Evolutionary conservation across 2,113 vertebrate species (phyloP).

Genomic region (Apteryx mantelli): DNA sequence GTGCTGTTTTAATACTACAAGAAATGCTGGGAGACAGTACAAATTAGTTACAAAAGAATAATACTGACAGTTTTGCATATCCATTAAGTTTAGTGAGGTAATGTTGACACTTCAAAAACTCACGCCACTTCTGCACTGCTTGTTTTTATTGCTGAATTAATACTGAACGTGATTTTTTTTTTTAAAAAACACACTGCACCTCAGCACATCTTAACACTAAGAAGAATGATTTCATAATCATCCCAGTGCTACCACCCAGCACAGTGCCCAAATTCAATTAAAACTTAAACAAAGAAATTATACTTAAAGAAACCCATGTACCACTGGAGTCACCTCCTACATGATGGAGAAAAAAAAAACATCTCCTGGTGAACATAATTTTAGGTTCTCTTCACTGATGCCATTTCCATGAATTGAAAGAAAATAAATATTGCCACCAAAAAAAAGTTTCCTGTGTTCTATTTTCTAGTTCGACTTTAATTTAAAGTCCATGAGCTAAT

Average conservation of each 20-base stretch:
- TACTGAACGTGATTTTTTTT: not conserved
- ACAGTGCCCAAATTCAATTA: constrained; percentile 42
- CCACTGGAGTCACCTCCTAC: constrained; percentile 29
- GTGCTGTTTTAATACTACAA: constrained; percentile 52
- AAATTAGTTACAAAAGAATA: constrained; percentile 69
- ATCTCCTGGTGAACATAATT: not conserved
- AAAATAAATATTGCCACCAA: constrained; percentile 45
- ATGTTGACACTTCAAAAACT: constrained; percentile 67
- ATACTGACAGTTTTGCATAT: constrained; percentile 79
- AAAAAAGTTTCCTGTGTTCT: not conserved
- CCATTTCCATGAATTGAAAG: constrained; percentile 9
- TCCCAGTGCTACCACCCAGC: constrained; percentile 42
- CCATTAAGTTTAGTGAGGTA: constrained; percentile 80
- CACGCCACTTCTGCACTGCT: constrained; percentile 48
- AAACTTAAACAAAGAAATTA: constrained; percentile 20
- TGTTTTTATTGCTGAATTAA: constrained; percentile 81
- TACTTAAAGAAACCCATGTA: constrained; percentile 13
- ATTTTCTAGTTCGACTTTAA: constrained; percentile 59
- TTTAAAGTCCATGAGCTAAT: constrained; percentile 47
- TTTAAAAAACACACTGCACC: constrained; percentile 30
- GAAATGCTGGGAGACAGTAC: constrained; percentile 73
- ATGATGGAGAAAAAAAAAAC: not conserved
- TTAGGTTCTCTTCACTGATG: constrained; percentile 16
- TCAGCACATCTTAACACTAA: constrained; percentile 40
- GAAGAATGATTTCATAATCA: not conserved